These are phyloP conservation scores for Dromaius novaehollandiae DNA, from an alignment of 2,113 vertebrate species.

Conservation along the genomic window DNA sequence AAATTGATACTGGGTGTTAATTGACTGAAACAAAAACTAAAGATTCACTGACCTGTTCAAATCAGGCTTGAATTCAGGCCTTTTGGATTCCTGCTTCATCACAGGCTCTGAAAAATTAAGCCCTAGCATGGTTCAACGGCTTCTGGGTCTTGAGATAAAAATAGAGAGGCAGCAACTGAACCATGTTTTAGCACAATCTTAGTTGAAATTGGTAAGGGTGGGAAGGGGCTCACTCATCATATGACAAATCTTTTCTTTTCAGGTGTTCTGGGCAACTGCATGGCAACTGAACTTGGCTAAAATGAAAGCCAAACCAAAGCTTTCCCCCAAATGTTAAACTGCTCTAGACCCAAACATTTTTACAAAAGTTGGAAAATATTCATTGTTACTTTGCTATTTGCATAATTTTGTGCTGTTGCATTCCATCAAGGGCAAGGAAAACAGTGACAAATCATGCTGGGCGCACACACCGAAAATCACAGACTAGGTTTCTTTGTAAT, in stretches of 20 bases:
- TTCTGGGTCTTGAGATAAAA: slow-evolving; percentile 4
- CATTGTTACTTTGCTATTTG: not conserved
- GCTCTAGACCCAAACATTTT: not conserved
- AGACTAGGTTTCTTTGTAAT: not conserved
- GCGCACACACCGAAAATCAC: not conserved
- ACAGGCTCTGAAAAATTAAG: not conserved
- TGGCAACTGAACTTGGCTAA: not conserved
- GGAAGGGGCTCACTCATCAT: not conserved
- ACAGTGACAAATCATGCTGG: not conserved
- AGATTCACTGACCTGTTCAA: slow-evolving; percentile 15
- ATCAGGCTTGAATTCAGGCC: not conserved
- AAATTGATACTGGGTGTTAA: not conserved
- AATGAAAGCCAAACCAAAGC: not conserved
- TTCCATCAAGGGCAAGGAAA: not conserved
- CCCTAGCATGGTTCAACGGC: not conserved
- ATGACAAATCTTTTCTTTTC: not conserved
- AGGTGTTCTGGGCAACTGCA: not conserved
- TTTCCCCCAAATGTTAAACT: not conserved
- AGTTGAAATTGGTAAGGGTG: not conserved
- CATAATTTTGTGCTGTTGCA: not conserved
- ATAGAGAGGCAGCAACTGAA: not conserved
- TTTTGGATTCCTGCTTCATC: not conserved
- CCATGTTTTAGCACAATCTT: not conserved
- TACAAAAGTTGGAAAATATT: not conserved
- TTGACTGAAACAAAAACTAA: slow-evolving; percentile 14